Evolutionary conservation across 92 coral and sea anemone species (phyloP), one percentile per base, ranked within the genome.

Genomic region (Porites evermanni): DNA sequence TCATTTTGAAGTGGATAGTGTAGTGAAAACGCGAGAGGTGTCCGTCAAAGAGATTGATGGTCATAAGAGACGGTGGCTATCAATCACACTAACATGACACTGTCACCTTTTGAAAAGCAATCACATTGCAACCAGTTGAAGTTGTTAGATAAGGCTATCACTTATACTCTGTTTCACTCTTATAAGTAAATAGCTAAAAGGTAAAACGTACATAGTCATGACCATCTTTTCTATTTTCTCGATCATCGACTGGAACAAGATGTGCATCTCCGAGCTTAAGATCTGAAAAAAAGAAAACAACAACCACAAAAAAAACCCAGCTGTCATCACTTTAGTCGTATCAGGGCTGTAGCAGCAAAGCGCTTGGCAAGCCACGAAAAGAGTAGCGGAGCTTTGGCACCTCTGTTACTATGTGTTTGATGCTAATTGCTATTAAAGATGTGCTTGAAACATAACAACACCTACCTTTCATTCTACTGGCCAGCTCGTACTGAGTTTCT

Each of bases 201-300:
- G 53, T 8, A 44, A 2, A 72, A 72, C 96, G 78, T 82, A 95
- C 96, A 74, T 91, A 91, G 78, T 84, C 88, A 38, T 85, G 84
- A 16, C 72, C 77, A 24, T 77, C 82, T 56, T 73, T 76, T 51
- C 85, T 32, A 56, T 65, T 58, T 56, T 61, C 72, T 21, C 50
- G 77, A 19, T 89, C 93, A 70, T 82, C 91, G 17, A 94, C 72
- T 50, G 92, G 79, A 53, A 94, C 79, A 58, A 96, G 91, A 72
- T 96, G 98, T 1, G 94, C 91, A 67, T 96, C 98, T 24, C 98
- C 98, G 8, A 90, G 91, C 68, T 89, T 88, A 67, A 96, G 88
- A 53, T 96, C 98, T 96, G 66, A 50, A 20, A 8, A 64, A 82
- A 44, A 0, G 53, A 59, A 20, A 51, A 50, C 3, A 51, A n/a